Evolutionary conservation across 2,113 vertebrate genomes (phyloP), one percentile per base, ranked within the genome.

Genomic region (Polypterus senegalus): DNA sequence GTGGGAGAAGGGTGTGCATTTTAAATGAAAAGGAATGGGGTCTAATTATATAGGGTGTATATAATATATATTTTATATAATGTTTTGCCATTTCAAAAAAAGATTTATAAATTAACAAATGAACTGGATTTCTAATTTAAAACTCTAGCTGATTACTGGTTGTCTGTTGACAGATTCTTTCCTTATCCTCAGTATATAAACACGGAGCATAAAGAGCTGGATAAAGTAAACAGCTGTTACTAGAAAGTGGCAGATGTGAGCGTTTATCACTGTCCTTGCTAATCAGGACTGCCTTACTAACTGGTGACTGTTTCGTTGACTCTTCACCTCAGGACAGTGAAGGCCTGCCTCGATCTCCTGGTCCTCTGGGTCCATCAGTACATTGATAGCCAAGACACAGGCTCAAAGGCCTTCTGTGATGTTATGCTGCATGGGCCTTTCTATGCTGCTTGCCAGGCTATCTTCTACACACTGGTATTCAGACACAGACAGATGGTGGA

Each of bases 381-480:
- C 81, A 91, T 99, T 5, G 82, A 93, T 76, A 85, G 80, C 63
- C 96, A 95, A 78, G 93, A 94, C 71, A 73, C 70, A 1, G 86
- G 88, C 6, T 67, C 81, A 45, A 85, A 78, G 60, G 83, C 84
- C 5, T 97, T 85, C 70, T 97, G 94, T 66, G 95, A 98, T 11
- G 71, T 95, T 61, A 79, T 77, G 59, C 79, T 94, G n/a, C 95
- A 99, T 0, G 92, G 92, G 1, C 89, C 93, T 0, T 99, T 98
- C 79, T 98, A 97, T 61, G 79, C 89, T 0, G 76, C 86, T 0
- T 97, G 94, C 71, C 96, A 99, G 82, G 88, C 95, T 0, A 88
- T 87, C 48, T 98, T 98, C 79, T 99, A 98, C 73, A 86, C 84
- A 0, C 75, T 97, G 7, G 73, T 98, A 70, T 98, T 99, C 76